Evolutionary conservation across 2,888 invertebrate genomes (phyloP).

Genomic region (Polyommatus icarus): DNA sequence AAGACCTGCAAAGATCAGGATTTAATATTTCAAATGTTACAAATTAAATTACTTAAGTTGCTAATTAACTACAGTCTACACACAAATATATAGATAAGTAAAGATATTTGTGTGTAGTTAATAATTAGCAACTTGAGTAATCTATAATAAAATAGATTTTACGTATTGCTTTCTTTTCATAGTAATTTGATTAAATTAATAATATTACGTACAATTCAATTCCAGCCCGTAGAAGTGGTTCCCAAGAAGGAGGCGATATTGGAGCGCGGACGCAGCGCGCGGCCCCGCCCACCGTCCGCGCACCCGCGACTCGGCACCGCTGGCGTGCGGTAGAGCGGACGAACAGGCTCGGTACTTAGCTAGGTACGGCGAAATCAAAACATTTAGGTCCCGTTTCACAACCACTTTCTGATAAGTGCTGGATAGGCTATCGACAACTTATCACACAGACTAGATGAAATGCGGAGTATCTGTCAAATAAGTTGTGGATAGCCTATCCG

Average conservation of each 20-base stretch:
- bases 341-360: constrained; percentile 33
- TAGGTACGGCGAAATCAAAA: neutral
- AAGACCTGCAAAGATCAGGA: too few species aligned
- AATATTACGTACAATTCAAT: constrained; percentile 21
- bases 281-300: constrained; percentile 53
- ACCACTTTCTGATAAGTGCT: too few species aligned
- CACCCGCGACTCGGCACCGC: constrained; percentile 60
- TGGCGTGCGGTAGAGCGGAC: constrained; percentile 44
- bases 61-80: too few species aligned
- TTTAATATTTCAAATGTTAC: neutral
- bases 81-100: too few species aligned
- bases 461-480: too few species aligned
- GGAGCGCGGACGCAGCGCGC: constrained; percentile 71
- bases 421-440: too few species aligned
- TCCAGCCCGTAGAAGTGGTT: constrained; percentile 52
- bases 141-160: too few species aligned
- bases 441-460: too few species aligned
- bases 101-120: too few species aligned
- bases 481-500: too few species aligned
- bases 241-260: constrained; percentile 65
- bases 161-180: neutral
- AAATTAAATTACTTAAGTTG: neutral
- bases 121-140: too few species aligned
- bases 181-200: neutral
- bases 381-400: too few species aligned